phyloP scores from a whole-genome alignment of 2,113 vertebrate species.

The Balaenoptera acutorostrata region DNA sequence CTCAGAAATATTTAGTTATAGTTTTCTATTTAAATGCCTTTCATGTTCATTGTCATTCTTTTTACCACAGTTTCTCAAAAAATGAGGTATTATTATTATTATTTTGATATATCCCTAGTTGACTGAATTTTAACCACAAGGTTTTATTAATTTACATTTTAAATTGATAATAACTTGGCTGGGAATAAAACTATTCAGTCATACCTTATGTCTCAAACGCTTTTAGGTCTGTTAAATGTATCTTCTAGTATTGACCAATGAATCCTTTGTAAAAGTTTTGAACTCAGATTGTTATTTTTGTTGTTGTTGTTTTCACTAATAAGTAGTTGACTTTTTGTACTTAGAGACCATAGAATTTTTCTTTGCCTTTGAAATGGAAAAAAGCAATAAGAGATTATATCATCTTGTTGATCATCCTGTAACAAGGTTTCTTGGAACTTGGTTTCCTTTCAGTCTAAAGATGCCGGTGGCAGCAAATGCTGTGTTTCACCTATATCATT shows the following conservation, averaged over 20 bases:
- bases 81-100: background rate
- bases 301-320: background rate
- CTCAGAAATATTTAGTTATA: background rate
- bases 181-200: background rate
- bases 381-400: background rate
- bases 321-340: background rate
- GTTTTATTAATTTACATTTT: background rate
- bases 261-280: background rate
- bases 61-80: background rate
- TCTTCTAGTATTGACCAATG: background rate
- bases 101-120: background rate
- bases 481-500: background rate
- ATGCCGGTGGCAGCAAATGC: background rate
- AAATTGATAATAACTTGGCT: background rate
- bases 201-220: background rate
- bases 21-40: background rate
- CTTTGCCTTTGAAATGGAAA: background rate
- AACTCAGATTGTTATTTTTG: background rate
- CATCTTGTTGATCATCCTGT: background rate
- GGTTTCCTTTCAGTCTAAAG: background rate
- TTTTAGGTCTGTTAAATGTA: background rate
- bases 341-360: background rate
- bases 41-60: background rate
- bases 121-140: background rate
- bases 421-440: background rate